These are phyloP conservation scores for Pelodiscus sinensis DNA, from an alignment of 2,113 vertebrate genomes.

Conservation along the genomic window DNA sequence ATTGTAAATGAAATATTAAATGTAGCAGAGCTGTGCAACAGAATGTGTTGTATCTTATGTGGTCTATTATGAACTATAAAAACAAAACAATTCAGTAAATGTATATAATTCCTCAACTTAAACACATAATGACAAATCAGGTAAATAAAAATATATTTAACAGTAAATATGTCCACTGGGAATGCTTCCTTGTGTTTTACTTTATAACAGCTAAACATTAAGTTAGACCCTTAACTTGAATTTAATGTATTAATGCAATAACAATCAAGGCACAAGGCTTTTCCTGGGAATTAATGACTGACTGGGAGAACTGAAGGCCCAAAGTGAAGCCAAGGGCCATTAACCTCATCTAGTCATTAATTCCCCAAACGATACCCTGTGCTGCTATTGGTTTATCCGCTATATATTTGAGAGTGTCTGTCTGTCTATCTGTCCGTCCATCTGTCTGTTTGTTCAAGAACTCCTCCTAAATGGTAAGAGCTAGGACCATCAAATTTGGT, in stretches of 20 bases:
- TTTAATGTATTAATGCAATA: conserved; percentile 78
- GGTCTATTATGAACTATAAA: conserved; percentile 16
- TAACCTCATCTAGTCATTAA: conserved; percentile 76
- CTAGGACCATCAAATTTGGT: too few species aligned
- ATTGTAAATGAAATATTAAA: conserved; percentile 37
- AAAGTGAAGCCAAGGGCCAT: conserved; percentile 67
- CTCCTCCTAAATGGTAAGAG: too few species aligned
- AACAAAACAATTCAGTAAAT: conserved; percentile 43
- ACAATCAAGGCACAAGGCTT: conserved; percentile 67
- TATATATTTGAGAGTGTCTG: too few species aligned
- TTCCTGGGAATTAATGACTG: conserved; percentile 79
- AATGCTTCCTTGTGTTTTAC: conserved; percentile 69
- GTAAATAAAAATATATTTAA: conserved; percentile 69
- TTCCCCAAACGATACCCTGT: conserved; percentile 71
- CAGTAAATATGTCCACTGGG: conserved; percentile 54
- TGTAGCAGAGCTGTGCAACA: not conserved
- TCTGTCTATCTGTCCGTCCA: too few species aligned
- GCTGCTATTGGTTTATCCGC: conserved; percentile 64
- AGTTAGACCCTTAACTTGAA: conserved; percentile 77
- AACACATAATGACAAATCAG: conserved; percentile 60
- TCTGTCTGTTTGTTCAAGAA: too few species aligned
- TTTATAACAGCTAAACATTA: conserved; percentile 74
- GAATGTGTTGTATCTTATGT: not conserved
- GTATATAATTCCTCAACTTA: conserved; percentile 16
- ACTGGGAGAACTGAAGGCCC: conserved; percentile 71